Evolutionary conservation across 2,113 vertebrate genomes (phyloP).

Genomic region (Eptesicus fuscus): DNA sequence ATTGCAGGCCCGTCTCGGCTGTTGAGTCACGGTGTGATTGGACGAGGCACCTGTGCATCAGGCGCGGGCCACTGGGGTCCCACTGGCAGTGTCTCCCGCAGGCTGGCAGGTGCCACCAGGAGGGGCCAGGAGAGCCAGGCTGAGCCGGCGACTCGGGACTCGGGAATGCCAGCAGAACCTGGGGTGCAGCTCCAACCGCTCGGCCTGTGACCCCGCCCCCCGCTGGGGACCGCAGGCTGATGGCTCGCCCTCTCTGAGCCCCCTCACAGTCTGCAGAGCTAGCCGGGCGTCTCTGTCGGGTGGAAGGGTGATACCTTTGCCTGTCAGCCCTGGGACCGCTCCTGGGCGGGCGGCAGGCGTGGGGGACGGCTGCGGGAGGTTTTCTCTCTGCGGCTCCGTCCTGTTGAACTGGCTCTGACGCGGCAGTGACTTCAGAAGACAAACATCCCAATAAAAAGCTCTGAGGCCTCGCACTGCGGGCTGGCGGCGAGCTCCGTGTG

Average conservation of each 20-base stretch:
- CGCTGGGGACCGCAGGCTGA: not conserved
- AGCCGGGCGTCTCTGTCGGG: not conserved
- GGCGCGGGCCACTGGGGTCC: not conserved
- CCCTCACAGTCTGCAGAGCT: not conserved
- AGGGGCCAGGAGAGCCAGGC: not conserved
- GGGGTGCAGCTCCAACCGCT: not conserved
- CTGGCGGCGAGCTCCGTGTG: fast-evolving
- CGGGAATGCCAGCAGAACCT: not conserved
- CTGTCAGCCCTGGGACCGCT: not conserved
- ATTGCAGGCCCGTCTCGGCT: not conserved
- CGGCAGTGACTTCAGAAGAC: not conserved
- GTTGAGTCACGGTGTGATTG: not conserved
- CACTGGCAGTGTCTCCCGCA: too few relatives aligned
- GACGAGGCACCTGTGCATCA: not conserved
- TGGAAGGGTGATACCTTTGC: not conserved
- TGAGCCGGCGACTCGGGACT: not conserved
- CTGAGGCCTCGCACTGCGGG: not conserved
- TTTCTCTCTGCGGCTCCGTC: not conserved
- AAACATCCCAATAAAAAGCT: not conserved
- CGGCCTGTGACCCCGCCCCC: too few relatives aligned
- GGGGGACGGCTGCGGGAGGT: not conserved
- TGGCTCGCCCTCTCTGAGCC: not conserved
- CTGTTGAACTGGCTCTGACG: not conserved
- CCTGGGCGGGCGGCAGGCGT: too few relatives aligned
- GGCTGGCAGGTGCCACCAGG: not conserved